Evolutionary conservation across 2,888 invertebrate species (phyloP).

Genomic region (Isoperla grammatica): DNA sequence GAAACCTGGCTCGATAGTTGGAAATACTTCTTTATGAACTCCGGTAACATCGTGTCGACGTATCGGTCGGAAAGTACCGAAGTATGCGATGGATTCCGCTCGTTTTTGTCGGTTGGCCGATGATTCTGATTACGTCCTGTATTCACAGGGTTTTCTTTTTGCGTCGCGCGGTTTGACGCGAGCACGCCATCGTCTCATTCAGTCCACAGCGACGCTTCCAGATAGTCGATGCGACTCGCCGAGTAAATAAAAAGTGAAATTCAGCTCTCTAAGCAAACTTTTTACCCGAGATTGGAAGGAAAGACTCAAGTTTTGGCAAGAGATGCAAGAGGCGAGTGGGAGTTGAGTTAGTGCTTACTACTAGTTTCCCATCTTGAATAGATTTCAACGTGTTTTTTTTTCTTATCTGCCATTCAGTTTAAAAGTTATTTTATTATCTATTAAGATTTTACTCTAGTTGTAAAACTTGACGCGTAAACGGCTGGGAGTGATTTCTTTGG

Average conservation of each 20-base stretch:
- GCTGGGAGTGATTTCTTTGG: too few species aligned
- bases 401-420: neutral
- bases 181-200: conserved; percentile 6
- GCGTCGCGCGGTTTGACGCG: neutral
- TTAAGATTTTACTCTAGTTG: neutral
- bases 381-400: neutral
- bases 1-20: conserved; percentile 4
- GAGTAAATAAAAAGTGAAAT: conserved; percentile 16
- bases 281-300: conserved; percentile 11
- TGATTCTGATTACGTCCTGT: conserved; percentile 9
- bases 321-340: conserved; percentile 7
- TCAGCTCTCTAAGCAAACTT: conserved; percentile 19
- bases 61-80: conserved; percentile 1
- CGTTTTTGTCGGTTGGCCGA: conserved; percentile 1
- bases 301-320: conserved; percentile 13
- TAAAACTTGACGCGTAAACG: neutral
- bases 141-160: neutral
- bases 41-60: conserved; percentile 6
- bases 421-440: conserved; percentile 12
- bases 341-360: conserved; percentile 13
- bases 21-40: conserved; percentile 4
- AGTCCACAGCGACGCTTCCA: neutral
- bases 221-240: conserved; percentile 7
- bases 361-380: conserved; percentile 4
- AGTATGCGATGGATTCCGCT: neutral